Base-by-base conservation (phyloP, 2,797 vertebrate species). In the Propithecus deckenii region DNA sequence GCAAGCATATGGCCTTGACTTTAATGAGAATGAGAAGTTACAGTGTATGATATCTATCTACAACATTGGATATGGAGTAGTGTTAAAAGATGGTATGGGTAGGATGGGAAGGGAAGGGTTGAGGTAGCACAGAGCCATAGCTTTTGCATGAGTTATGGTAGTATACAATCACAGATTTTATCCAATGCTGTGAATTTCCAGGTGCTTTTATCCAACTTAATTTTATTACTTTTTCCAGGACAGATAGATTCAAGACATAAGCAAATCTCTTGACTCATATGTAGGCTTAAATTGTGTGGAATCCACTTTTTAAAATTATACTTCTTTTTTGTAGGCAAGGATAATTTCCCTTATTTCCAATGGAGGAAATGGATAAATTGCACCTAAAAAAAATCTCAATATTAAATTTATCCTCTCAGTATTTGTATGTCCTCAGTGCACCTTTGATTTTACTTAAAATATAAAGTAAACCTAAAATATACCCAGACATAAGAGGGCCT, bases 391-490 rank as follows among this genome's bases (percentile, higher is more conserved):
- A 71, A 55, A 52, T 57, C 10, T 38, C 96, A 92, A 72, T 94
- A 93, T 81, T 91, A 97, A 89, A 94, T 89, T 59, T 95, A 94
- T 94, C 76, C 32, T 91, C 46, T 79, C 41, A 30, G 41, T 76
- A 50, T 30, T 86, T 52, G 5, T 28, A 83, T 86, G 43, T 97
- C 52, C 89, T 80, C 12, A 55, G 63, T 59, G 17, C 4, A 92
- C 71, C 79, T 96, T 91, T 96, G 48, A 86, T 94, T 97, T 96
- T 65, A 92, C 38, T 90, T 92, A 92, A 97, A 96, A 92, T 48
- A 57, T 50, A 69, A 91, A 97, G 93, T 87, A 97, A 96, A 96
- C 90, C 76, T 96, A 91, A 97, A 84, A 91, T 95, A 80, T 67
- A 96, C 65, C 52, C 90, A 95, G 72, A 94, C 88, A 85, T 80